A percentile compares a stretch with the other conserved stretches of the same genome.
Evolutionary conservation across 2,888 invertebrate species (phyloP).

Genomic region (Monoplex corrugatus): DNA sequence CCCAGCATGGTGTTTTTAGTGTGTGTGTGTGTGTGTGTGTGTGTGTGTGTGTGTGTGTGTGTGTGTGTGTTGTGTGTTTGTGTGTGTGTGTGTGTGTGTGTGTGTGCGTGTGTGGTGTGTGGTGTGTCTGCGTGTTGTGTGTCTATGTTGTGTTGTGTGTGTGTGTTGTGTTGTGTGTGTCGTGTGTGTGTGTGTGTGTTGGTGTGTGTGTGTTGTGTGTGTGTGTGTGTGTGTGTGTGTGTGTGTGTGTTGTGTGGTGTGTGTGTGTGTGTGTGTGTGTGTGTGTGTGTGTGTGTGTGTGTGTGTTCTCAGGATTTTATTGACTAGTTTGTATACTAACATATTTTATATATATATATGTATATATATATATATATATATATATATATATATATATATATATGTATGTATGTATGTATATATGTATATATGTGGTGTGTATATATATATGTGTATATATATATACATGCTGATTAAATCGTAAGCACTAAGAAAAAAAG

Average conservation of each 20-base stretch:
- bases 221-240: background rate
- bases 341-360: too few species aligned
- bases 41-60: background rate
- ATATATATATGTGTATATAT: too few species aligned
- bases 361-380: too few species aligned
- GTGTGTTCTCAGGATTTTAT: background rate
- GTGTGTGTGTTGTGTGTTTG: constrained; percentile 11
- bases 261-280: background rate
- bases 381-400: too few species aligned
- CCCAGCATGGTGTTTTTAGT: too few species aligned
- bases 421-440: too few species aligned
- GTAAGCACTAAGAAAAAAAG: too few species aligned
- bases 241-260: background rate
- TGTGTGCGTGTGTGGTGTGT: background rate
- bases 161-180: background rate
- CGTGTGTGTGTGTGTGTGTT: background rate
- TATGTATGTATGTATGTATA: too few species aligned
- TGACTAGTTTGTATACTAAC: too few species aligned
- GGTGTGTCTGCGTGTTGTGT: background rate
- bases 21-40: background rate
- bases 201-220: background rate
- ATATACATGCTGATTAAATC: too few species aligned
- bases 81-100: background rate
- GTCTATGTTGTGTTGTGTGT: background rate
- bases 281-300: background rate